These are phyloP conservation scores for Calameuta idolon DNA, from an alignment of 2,888 invertebrate genomes.

Conservation along the genomic window DNA sequence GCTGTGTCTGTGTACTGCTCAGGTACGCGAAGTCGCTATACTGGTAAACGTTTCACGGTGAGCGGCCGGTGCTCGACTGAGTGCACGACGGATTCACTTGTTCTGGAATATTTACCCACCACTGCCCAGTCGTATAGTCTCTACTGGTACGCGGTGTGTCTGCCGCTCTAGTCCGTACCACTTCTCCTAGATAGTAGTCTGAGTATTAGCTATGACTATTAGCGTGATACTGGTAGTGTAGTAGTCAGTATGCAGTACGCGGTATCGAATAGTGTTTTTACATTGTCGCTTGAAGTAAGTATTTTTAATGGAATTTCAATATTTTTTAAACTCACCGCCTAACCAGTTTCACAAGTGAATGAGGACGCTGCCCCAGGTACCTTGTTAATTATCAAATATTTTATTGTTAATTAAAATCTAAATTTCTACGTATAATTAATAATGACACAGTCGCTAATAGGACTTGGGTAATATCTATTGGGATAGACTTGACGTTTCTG, in stretches of 20 bases:
- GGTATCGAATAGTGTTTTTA: no score
- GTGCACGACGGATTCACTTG: slow-evolving; percentile 51
- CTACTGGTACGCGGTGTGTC: not conserved
- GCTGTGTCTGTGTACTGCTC: not conserved
- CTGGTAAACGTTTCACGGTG: slow-evolving; percentile 49
- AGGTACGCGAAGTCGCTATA: slow-evolving; percentile 8
- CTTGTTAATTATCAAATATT: no score
- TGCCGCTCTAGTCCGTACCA: not conserved
- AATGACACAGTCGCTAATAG: not conserved
- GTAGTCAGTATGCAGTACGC: not conserved
- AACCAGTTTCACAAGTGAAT: not conserved
- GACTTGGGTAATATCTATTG: not conserved
- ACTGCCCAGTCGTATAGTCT: slow-evolving; percentile 26
- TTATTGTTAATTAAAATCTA: not conserved
- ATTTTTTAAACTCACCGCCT: no score
- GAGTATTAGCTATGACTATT: not conserved
- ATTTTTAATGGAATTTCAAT: no score
- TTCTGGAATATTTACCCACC: slow-evolving; percentile 55
- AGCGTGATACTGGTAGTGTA: not conserved
- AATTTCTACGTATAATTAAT: not conserved
- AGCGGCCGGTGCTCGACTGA: slow-evolving; percentile 63
- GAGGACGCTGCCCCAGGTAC: no score
- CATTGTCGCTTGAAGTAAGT: no score
- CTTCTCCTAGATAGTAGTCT: not conserved
- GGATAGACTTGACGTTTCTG: not conserved